phyloP scores from a whole-genome alignment of 1,140 invertebrate genomes.

The Pogonus chalceus region DNA sequence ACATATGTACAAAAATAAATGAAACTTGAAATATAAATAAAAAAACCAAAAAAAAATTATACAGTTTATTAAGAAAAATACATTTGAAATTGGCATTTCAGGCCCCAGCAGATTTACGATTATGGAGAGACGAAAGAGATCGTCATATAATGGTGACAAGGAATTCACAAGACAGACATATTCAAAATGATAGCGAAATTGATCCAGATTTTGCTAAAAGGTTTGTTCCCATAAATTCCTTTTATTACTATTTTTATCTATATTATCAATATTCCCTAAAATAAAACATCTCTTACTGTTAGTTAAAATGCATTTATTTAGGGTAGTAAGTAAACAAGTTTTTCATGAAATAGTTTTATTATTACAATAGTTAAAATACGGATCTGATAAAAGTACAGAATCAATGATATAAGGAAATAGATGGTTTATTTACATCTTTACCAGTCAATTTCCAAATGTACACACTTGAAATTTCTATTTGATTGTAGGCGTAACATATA shows the following conservation, averaged over 20 bases:
- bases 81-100: not conserved
- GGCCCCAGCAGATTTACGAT: not conserved
- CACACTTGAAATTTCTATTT: too few relatives aligned
- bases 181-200: constrained; percentile 11
- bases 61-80: not conserved
- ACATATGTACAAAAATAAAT: not conserved
- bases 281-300: too few relatives aligned
- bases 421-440: not conserved
- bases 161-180: not conserved
- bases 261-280: too few relatives aligned
- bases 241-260: too few relatives aligned
- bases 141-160: not conserved
- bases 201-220: constrained; percentile 16
- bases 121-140: not conserved
- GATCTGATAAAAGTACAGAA: too few relatives aligned
- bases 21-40: not conserved
- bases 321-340: too few relatives aligned
- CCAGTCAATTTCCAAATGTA: not conserved
- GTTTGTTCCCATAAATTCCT: too few relatives aligned
- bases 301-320: too few relatives aligned
- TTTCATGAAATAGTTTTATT: too few relatives aligned
- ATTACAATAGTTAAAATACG: too few relatives aligned
- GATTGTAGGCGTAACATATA: too few relatives aligned
- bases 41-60: not conserved
- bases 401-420: too few relatives aligned